phyloP scores from a whole-genome alignment of 2,113 vertebrate species.

The Plecturocebus donacophilus region DNA sequence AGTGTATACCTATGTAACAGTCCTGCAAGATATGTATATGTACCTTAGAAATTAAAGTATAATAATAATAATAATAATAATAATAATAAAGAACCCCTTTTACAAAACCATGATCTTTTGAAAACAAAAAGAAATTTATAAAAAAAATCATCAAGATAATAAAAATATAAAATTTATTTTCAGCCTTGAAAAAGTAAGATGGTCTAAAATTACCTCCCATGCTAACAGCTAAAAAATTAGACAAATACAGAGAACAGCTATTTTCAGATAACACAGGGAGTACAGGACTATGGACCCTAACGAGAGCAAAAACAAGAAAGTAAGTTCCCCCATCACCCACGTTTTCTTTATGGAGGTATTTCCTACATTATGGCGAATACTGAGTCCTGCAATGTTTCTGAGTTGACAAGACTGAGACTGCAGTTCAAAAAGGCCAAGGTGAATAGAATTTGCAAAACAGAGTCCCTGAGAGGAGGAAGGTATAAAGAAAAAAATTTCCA shows the following conservation, averaged over 20 bases:
- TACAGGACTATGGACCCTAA: not conserved
- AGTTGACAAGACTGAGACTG: not conserved
- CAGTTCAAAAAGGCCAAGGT: not conserved
- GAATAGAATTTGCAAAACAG: not conserved
- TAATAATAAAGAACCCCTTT: too few relatives aligned
- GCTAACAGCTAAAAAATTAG: not conserved
- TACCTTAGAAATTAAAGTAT: too few relatives aligned
- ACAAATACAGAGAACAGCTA: not conserved
- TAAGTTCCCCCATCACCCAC: not conserved
- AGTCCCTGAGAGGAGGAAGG: not conserved
- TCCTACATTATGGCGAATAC: not conserved
- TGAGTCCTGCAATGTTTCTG: not conserved
- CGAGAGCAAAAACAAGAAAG: not conserved
- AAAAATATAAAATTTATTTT: constrained; percentile 1
- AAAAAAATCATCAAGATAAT: not conserved
- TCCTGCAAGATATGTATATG: too few relatives aligned
- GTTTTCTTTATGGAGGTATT: not conserved
- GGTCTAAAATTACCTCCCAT: not conserved
- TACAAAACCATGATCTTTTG: too few relatives aligned
- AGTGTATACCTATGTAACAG: too few relatives aligned
- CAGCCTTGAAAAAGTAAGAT: not conserved
- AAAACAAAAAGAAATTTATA: not conserved
- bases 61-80: too few relatives aligned
- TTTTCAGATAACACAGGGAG: not conserved
- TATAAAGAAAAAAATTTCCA: not conserved